A percentile compares a stretch with the other conserved stretches of the same genome.
These are phyloP conservation scores for Mola mola DNA, from an alignment of 2,113 vertebrate genomes.

Conservation along the genomic window DNA sequence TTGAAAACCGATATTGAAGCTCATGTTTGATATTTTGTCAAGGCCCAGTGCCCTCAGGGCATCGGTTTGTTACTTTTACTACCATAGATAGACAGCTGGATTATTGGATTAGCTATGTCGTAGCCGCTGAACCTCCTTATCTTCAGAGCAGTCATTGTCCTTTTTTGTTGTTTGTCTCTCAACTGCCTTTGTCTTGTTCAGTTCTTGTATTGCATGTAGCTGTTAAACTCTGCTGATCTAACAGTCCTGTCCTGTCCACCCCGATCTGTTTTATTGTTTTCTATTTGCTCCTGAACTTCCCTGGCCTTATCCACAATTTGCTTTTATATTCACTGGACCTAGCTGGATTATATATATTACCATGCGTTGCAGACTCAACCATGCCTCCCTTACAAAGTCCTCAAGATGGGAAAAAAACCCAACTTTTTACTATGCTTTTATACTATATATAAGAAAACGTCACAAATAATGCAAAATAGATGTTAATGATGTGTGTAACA, in stretches of 20 bases:
- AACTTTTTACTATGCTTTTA: neutral
- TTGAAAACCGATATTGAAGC: neutral
- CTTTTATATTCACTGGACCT: neutral
- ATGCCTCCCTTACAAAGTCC: neutral
- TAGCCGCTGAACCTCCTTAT: neutral
- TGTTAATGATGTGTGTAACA: too few species aligned
- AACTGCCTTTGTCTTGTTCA: neutral
- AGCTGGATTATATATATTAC: slow-evolving; percentile 4
- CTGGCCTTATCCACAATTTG: neutral
- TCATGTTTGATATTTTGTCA: neutral
- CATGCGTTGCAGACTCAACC: neutral
- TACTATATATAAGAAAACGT: too few species aligned
- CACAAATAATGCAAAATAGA: too few species aligned
- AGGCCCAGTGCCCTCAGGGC: neutral
- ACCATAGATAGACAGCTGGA: neutral
- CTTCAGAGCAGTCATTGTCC: slow-evolving; percentile 1
- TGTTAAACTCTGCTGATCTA: slow-evolving; percentile 1
- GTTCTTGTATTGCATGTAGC: neutral
- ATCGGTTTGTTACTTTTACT: neutral
- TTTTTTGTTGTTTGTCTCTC: neutral
- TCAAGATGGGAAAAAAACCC: neutral
- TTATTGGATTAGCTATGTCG: slow-evolving; percentile 2
- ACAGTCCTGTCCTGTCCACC: neutral
- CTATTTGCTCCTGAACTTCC: slow-evolving; percentile 1
- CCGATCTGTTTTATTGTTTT: slow-evolving; percentile 13